Conservation (phyloP, 2,797 vertebrate species). For the Tenualosa thibaudeaui region DNA sequence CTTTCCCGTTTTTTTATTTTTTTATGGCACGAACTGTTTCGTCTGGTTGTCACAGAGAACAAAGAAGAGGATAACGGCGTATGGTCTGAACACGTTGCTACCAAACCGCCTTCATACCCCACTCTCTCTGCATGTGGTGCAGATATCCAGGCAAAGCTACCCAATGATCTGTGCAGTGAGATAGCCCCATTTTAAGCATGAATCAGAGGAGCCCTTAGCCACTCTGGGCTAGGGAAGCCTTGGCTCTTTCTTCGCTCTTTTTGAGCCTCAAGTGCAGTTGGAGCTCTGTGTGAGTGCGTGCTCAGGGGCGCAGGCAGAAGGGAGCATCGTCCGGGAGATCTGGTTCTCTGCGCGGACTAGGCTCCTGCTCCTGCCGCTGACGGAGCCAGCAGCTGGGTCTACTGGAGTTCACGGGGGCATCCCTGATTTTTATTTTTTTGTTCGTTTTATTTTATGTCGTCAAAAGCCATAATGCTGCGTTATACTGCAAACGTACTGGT, state of each 20-base stretch:
- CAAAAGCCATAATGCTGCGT: constrained; percentile 66
- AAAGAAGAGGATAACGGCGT: constrained; percentile 57
- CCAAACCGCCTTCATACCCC: constrained; percentile 46
- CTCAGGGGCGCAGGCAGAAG: constrained; percentile 51
- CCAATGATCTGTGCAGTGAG: constrained; percentile 64
- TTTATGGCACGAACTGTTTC: constrained; percentile 47
- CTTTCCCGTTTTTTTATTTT: constrained; percentile 51
- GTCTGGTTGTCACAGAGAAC: constrained; percentile 52
- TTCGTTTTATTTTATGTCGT: constrained; percentile 29
- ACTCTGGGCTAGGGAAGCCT: constrained; percentile 65
- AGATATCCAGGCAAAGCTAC: constrained; percentile 53
- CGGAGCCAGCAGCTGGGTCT: constrained; percentile 41
- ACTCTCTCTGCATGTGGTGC: constrained; percentile 33
- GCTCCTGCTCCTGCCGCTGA: constrained; percentile 31
- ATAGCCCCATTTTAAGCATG: constrained; percentile 69
- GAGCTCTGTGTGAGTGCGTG: constrained; percentile 54
- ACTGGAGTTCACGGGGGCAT: constrained; percentile 58
- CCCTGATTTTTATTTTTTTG: constrained; percentile 54
- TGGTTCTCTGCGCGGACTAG: constrained; percentile 28
- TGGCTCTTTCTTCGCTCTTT: constrained; percentile 43
- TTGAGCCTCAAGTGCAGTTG: constrained; percentile 52
- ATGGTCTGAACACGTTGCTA: constrained; percentile 54
- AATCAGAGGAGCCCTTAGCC: constrained; percentile 64
- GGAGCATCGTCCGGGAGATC: constrained; percentile 53
- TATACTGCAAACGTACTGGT: constrained; percentile 65